These are phyloP conservation scores for Hydropsyche tenuis DNA, from an alignment of 1,140 invertebrate species.

Conservation along the genomic window DNA sequence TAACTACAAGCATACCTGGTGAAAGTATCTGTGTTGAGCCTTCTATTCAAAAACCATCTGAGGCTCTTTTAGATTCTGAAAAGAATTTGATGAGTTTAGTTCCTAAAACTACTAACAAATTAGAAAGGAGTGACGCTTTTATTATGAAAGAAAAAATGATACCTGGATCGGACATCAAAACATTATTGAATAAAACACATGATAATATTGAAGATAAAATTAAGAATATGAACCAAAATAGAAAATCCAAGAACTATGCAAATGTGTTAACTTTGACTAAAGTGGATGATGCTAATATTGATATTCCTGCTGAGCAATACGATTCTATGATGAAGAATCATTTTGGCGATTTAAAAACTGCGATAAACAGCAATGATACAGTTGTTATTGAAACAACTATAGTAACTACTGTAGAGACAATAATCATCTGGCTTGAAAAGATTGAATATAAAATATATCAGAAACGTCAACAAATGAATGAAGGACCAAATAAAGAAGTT, in stretches of 20 bases:
- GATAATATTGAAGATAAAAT: constrained; percentile 63
- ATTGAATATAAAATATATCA: constrained; percentile 80
- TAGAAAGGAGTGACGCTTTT: constrained; percentile 55
- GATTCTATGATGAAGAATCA: constrained; percentile 62
- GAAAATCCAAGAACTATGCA: constrained; percentile 61
- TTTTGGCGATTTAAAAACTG: constrained; percentile 67
- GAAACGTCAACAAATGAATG: constrained; percentile 65
- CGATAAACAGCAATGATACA: constrained; percentile 69
- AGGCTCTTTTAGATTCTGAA: constrained; percentile 14
- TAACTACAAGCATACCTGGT: constrained; percentile 13
- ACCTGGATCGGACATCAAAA: constrained; percentile 58
- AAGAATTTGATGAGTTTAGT: constrained; percentile 15
- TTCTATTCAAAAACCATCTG: not conserved
- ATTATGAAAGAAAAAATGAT: constrained; percentile 53
- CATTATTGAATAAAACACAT: constrained; percentile 59
- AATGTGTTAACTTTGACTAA: constrained; percentile 68
- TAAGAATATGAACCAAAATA: constrained; percentile 62
- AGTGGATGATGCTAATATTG: constrained; percentile 63
- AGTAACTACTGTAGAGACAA: constrained; percentile 76
- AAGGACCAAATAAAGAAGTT: constrained; percentile 62
- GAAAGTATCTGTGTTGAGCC: not conserved
- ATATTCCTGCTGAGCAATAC: constrained; percentile 62
- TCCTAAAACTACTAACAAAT: constrained; percentile 18
- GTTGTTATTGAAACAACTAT: constrained; percentile 71
- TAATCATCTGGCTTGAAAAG: constrained; percentile 81